Evolutionary conservation across 2,888 invertebrate species (phyloP), one percentile per base, ranked within the genome.

Genomic region (Agrenia bidenticulata): DNA sequence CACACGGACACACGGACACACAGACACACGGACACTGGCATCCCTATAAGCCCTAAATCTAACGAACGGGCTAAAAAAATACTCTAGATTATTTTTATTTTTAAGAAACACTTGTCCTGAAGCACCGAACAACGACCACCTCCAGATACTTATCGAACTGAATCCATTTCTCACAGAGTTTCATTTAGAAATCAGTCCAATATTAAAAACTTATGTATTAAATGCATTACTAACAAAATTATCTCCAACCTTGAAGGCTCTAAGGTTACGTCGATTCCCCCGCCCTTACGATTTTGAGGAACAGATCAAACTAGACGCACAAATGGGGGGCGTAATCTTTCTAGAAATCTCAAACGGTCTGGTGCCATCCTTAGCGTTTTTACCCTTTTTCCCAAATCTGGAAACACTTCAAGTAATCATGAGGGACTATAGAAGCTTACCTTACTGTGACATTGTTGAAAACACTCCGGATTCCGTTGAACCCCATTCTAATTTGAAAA

Each of bases 71-170:
- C n/a, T n/a, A n/a, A n/a, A n/a, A n/a, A n/a, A n/a, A n/a, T n/a
- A n/a, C n/a, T n/a, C n/a, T n/a, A n/a, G n/a, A n/a, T n/a, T 32
- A 32, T 32, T 32, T 32, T 32, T 32, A 11, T 32, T 11, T 32
- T 32, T 32, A 4, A 66, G 66, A 58, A 63, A 63, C 53, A 23
- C 24, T 1, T 66, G 50, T 21, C 66, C 66, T 1, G 39, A 63
- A 42, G 27, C 55, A 11, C 66, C 66, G 32, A 66, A 62, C 41
- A 59, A 66, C 27, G 59, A 58, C 2, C 62, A 66, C 37, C 15
- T 66, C 2, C 9, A 24, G 2, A 24, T 37, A 15, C 15, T 66
- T 1, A 11, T 19, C 32, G 53, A n/a, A 2, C 21, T 66, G 19
- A 24, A 42, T 5, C 21, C 41, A 7, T 21, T 41, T 2, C 53